Evolutionary conservation across 1,140 invertebrate genomes (phyloP), one percentile per base, ranked within the genome.

Genomic region (Spodoptera litura): DNA sequence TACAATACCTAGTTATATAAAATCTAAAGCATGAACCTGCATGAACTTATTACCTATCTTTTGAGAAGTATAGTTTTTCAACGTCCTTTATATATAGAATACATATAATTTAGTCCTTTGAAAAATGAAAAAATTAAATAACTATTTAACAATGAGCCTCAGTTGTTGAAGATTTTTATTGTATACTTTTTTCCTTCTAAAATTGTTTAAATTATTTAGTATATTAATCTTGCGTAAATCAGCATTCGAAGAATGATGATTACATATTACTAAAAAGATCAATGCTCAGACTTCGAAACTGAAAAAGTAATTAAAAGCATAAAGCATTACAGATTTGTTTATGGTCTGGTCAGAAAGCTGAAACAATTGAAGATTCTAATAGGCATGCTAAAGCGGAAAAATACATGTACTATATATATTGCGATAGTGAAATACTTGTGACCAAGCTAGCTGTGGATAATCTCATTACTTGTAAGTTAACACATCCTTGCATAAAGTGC

Each of bases 291-390:
- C 11, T 3, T 27, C 15, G 20, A 59, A 74, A 31, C 27, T 10
- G 38, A 74, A 51, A 59, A 73, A 59, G 55, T 51, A 38, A 49
- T 49, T 68, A 66, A 68, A 77, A 77, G 58, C 27, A 66, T 49
- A 66, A 66, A 44, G 38, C 38, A 44, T 44, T 44, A 51, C 25
- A 27, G 12, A 49, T 11, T 78, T 62, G 52, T 74, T 49, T 78
- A 78, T 81, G 76, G 71, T 71, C 53, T 74, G 55, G 71, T 75
- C 71, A 81, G 66, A 79, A 78, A 80, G 72, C 74, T 86, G 79
- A 85, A 83, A 86, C 85, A 84, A 83, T 85, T 86, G 85, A 82
- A 81, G 78, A 77, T 68, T 71, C 38, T 80, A 72, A 68, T 84
- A 82, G 83, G 79, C 61, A 84, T 78, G 78, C 52, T 71, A 79